Base-by-base conservation (phyloP, 2,888 invertebrate species). In the Parthenolecanium corni region DNA sequence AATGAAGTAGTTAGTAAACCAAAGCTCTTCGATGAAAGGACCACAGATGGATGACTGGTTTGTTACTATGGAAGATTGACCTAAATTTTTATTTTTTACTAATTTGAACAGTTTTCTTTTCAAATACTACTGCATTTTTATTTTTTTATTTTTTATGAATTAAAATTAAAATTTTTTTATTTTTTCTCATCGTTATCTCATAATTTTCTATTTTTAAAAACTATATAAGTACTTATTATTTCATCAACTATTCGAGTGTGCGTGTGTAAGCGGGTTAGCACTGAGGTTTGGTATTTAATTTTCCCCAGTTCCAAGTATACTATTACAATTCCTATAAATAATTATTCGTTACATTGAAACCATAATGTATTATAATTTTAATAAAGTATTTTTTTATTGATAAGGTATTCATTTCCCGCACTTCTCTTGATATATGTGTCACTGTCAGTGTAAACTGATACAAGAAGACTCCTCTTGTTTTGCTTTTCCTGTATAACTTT, bases 31-130 rank as follows among this genome's bases (percentile, higher is more conserved):
- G 9, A 49, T 57, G 57, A 36, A 52, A 49, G 61, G 61, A 51
- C 49, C 49, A 61, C 31, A 58, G 57, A 61, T 51, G 61, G 61
- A 61, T 61, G 61, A 61, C 61, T 61, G 61, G 61, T 36, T 38
- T 23, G 16, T 16, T 4, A 52, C 2, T 31, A 16, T 11, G 16
- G 51, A 51, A 61, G 51, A 61, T 14, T 61, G 57, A 18, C 49
- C 57, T 44, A 44, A 58, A 58, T 31, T 47, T 31, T n/a, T 31
- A 31, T 31, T 9, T 31, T 16, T 12, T 38, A 54, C 16, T 38
- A 20, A 23, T 23, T 46, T 20, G 9, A 23, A 44, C 44, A 44
- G 24, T 57, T 44, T 40, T 46, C 24, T 57, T 57, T 23, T 42
- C 40, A 46, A 24, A 44, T 16, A 44, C 14, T 18, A 44, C 14